These are phyloP conservation scores for Galbula dea DNA, from an alignment of 2,113 vertebrate genomes.

Conservation along the genomic window DNA sequence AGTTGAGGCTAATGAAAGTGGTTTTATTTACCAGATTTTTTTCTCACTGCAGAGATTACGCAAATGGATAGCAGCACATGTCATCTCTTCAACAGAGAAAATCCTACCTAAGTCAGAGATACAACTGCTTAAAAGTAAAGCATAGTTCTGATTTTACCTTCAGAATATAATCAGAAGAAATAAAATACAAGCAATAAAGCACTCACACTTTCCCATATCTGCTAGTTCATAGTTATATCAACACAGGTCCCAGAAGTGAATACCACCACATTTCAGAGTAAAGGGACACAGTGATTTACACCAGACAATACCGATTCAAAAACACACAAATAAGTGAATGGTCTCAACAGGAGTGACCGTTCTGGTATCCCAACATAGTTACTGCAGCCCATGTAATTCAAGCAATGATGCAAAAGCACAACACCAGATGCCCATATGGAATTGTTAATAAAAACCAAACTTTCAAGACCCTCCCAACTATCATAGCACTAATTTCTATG, in stretches of 20 bases:
- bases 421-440: not conserved
- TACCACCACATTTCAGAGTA: not conserved
- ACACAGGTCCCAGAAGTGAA: not conserved
- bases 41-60: slow-evolving; percentile 20
- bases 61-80: not conserved
- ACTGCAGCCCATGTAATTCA: not conserved
- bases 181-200: slow-evolving; percentile 17
- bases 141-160: slow-evolving; percentile 41
- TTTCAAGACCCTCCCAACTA: not conserved
- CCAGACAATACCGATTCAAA: not conserved
- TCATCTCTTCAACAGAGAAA: not conserved
- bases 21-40: not conserved
- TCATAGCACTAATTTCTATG: not conserved
- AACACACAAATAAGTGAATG: not conserved
- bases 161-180: slow-evolving; percentile 23
- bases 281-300: not conserved
- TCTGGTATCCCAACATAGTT: not conserved
- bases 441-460: not conserved
- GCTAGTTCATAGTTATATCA: not conserved
- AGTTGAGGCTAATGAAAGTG: slow-evolving; percentile 19
- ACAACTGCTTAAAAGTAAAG: not conserved
- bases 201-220: not conserved
- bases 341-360: not conserved
- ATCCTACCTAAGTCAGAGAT: not conserved
- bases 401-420: not conserved